Conservation (phyloP, 2,888 invertebrate species). For the Erynnis tages region DNA sequence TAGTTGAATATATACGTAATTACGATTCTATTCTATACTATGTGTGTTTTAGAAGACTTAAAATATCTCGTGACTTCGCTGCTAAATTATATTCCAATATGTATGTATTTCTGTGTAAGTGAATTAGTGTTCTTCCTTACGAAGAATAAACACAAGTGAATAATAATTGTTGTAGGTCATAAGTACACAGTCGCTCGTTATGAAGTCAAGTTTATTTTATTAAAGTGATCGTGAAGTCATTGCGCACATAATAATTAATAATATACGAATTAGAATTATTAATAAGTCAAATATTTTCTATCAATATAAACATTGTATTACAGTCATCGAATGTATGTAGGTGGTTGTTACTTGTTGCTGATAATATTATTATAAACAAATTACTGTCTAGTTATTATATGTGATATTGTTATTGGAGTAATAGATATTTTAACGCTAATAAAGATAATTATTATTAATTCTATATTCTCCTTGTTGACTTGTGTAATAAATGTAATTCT, state of each 20-base stretch:
- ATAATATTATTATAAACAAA: slow-evolving; percentile 57
- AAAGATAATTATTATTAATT: slow-evolving; percentile 50
- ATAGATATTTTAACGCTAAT: slow-evolving; percentile 74
- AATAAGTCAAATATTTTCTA: slow-evolving; percentile 52
- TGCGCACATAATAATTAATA: slow-evolving; percentile 62
- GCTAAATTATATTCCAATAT: slow-evolving; percentile 33
- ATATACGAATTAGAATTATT: slow-evolving; percentile 75
- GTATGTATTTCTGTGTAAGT: slow-evolving; percentile 31
- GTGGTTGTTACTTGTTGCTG: slow-evolving; percentile 74
- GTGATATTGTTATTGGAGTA: slow-evolving; percentile 79
- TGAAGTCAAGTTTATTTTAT: slow-evolving; percentile 27
- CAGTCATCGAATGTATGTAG: slow-evolving; percentile 66
- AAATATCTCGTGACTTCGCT: slow-evolving; percentile 26
- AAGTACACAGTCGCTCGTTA: slow-evolving; percentile 21
- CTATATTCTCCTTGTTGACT: slow-evolving; percentile 77
- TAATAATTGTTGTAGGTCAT: slow-evolving; percentile 10
- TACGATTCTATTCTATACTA: slow-evolving; percentile 28
- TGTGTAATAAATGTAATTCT: slow-evolving; percentile 61
- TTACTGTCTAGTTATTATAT: slow-evolving; percentile 76
- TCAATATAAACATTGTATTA: slow-evolving; percentile 50
- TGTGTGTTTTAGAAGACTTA: slow-evolving; percentile 34
- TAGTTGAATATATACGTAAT: slow-evolving; percentile 37
- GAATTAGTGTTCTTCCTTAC: slow-evolving; percentile 24
- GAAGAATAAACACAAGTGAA: slow-evolving; percentile 6
- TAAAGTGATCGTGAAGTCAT: slow-evolving; percentile 61